phyloP scores from a whole-genome alignment of 1,140 invertebrate genomes.

The Pissodes strobi region DNA sequence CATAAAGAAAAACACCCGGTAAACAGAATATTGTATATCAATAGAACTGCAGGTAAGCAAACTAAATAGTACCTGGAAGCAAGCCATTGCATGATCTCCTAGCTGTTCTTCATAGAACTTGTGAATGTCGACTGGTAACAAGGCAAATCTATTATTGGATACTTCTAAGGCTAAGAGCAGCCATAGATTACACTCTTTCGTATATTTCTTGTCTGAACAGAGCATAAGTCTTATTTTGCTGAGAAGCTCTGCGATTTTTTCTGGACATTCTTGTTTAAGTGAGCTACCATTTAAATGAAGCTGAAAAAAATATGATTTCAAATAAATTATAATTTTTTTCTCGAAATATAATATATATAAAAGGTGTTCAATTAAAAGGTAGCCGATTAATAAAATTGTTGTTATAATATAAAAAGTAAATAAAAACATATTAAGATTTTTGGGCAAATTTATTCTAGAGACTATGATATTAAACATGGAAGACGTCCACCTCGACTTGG shows the following conservation, averaged over 20 bases:
- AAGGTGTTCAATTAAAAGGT: too few relatives aligned
- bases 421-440: too few relatives aligned
- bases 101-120: slow-evolving; percentile 48
- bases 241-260: slow-evolving; percentile 42
- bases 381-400: too few relatives aligned
- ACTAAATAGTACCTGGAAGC: slow-evolving; percentile 44
- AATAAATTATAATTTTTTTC: too few relatives aligned
- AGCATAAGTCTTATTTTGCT: slow-evolving; percentile 39
- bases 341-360: too few relatives aligned
- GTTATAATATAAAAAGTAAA: too few relatives aligned
- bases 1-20: too few relatives aligned
- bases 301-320: slow-evolving; percentile 44
- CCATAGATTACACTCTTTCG: slow-evolving; percentile 44
- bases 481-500: too few relatives aligned
- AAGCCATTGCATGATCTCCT: slow-evolving; percentile 43
- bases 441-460: too few relatives aligned
- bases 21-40: too few relatives aligned
- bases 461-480: too few relatives aligned
- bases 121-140: slow-evolving; percentile 42
- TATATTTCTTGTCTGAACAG: slow-evolving; percentile 31
- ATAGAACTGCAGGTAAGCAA: too few relatives aligned
- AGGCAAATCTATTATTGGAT: slow-evolving; percentile 38
- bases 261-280: slow-evolving; percentile 37
- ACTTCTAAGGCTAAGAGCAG: slow-evolving; percentile 47
- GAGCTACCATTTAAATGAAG: slow-evolving; percentile 45